Percentiles rank a stretch among this genome's conserved stretches.
Conservation (phyloP, 2,888 invertebrate genomes). For the Rhamphomyia laevipes region DNA sequence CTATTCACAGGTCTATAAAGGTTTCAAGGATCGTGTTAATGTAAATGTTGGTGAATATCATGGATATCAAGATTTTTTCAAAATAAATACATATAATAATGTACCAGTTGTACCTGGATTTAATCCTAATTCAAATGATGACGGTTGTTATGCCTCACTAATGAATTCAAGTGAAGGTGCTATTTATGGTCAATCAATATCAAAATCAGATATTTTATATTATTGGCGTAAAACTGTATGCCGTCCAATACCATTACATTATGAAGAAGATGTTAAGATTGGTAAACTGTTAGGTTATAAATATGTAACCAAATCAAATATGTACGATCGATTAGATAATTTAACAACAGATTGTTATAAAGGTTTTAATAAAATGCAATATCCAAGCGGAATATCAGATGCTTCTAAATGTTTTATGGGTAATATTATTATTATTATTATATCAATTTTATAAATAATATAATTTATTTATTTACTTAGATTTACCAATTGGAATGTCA, state of each 20-base stretch:
- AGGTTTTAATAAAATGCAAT: constrained; percentile 30
- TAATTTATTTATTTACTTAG: constrained; percentile 29
- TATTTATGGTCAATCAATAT: constrained; percentile 44
- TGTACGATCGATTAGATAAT: constrained; percentile 45
- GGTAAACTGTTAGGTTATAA: constrained; percentile 44
- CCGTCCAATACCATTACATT: constrained; percentile 17
- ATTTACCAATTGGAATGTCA: constrained; percentile 55
- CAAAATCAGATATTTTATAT: constrained; percentile 43
- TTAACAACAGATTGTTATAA: constrained; percentile 47
- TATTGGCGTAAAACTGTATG: constrained; percentile 52
- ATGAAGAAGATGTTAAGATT: constrained; percentile 24
- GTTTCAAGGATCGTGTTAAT: constrained; percentile 49
- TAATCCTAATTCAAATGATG: constrained; percentile 29
- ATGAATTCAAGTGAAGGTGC: constrained; percentile 56
- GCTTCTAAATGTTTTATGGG: constrained; percentile 53
- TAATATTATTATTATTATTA: constrained; percentile 25
- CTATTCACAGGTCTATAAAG: constrained; percentile 53
- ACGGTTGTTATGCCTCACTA: constrained; percentile 47
- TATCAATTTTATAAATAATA: no score
- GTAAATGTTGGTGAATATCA: constrained; percentile 48
- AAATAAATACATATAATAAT: constrained; percentile 48
- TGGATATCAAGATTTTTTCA: constrained; percentile 48
- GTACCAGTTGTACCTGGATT: constrained; percentile 44
- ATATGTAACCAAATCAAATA: constrained; percentile 44
- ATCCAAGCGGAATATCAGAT: constrained; percentile 49